Evolutionary conservation across 2,797 vertebrate species (phyloP), one percentile per base, ranked within the genome.

Genomic region (Oreochromis mossambicus): DNA sequence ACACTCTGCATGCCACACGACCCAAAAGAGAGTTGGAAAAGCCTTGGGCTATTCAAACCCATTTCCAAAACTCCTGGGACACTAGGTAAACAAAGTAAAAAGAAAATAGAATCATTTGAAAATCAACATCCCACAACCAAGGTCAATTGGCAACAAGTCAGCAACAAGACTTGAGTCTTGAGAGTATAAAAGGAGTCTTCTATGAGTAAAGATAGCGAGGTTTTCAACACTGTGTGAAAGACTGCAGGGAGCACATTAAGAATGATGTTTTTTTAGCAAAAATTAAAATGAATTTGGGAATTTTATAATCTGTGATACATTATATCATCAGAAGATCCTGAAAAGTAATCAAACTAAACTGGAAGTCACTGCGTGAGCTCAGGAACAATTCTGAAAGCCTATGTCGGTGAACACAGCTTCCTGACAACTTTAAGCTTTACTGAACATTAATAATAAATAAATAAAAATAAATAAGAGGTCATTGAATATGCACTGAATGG

Each of bases 11-110:
- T 10, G 24, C 24, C 56, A 78, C 29, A 56, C 38, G 21, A 66
- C 63, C 78, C 77, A 43, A 46, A 51, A 75, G 24, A 75, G 26
- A 12, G 32, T 73, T 68, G 38, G 12, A 86, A 92, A 92, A 85
- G 77, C 81, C 56, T 68, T 81, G n/a, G 73, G 75, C 8, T 78
- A 19, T 86, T 88, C 83, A 85, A 79, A 48, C 43, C 15, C 15
- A 29, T 73, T 29, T 73, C 41, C 43, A 48, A 73, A 73, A 73
- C 43, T 48, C 24, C 3, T 29, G 21, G 41, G 24, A 48, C 13
- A 29, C 24, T 5, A 43, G 38, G 38, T 46, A 70, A 26, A 70
- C 41, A 26, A 17, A 70, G 41, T 26, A 70, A 70, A 46, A 26
- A 3, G 12, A 70, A 24, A 70, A 43, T 70, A 24, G n/a, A 43